Base-by-base conservation (phyloP, 2,888 invertebrate genomes). In the Tryphoninae sp. region DNA sequence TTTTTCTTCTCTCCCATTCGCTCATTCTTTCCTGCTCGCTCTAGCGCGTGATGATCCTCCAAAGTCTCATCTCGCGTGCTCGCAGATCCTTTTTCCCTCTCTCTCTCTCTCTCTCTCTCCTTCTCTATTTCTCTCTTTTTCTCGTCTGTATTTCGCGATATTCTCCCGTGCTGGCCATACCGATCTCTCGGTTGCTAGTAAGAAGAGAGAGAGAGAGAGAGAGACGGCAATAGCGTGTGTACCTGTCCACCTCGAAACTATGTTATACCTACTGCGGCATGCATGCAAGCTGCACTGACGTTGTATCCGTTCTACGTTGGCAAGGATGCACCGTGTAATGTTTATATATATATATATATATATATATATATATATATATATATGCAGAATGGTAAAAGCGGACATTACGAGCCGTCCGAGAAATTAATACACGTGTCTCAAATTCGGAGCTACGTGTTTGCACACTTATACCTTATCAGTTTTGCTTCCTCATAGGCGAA, bases 361-460 rank as follows among this genome's bases (percentile, higher is more conserved):
- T 22, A 67, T 22, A 65, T 55, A 45, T 78, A 80, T 73, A 84
- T 74, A 61, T 72, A 67, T 62, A 74, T 84, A 80, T 83, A 19
- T 19, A 19, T 87, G 86, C 90, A 88, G 88, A 89, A 91, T 91
- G 90, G 88, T 90, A 89, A 89, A 89, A 87, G 87, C 87, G 86
- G 86, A 86, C 87, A 91, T 91, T 91, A 92, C 89, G 91, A 91
- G 88, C 89, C 88, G 89, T 89, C 88, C 87, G 89, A 90, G 89
- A 90, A 90, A 91, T 91, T 89, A 91, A 90, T 89, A 89, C 89
- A 89, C 89, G 90, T 90, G 89, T 91, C 89, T 89, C 83, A 6
- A 33, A 87, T 88, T 88, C 89, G 87, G 33, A 33, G 33, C 33
- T 33, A 33, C 6, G 33, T 33, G 33, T 33, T 33, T 33, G 33